A percentile compares a stretch with the other conserved stretches of the same genome.
Conservation (phyloP, 1,140 invertebrate genomes). For the Zaprionus capensis region DNA sequence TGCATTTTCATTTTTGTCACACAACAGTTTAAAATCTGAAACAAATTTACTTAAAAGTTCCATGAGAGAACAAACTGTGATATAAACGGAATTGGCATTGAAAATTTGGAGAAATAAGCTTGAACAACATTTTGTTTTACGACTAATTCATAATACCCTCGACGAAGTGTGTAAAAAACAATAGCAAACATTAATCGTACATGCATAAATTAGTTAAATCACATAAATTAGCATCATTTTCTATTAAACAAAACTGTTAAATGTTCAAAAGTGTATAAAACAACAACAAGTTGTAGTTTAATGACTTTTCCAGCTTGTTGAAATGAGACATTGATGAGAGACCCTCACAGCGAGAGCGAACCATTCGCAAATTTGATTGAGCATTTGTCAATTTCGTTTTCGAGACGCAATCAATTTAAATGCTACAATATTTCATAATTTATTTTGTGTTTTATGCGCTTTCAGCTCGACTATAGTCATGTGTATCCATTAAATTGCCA, state of each 20-base stretch:
- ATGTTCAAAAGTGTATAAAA: constrained; percentile 23
- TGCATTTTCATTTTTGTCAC: constrained; percentile 51
- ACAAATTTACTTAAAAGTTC: background rate
- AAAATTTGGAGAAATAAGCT: constrained; percentile 26
- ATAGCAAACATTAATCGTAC: constrained; percentile 2
- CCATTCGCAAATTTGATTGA: constrained; percentile 48
- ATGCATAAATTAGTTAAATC: constrained; percentile 17
- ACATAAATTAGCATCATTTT: constrained; percentile 59
- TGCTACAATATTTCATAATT: constrained; percentile 44
- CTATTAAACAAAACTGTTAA: constrained; percentile 54
- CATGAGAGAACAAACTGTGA: background rate
- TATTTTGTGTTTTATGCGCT: constrained; percentile 31
- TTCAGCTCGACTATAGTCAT: background rate
- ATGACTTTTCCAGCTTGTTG: constrained; percentile 48
- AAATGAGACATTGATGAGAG: constrained; percentile 28
- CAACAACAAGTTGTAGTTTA: constrained; percentile 41
- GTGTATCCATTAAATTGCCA: constrained; percentile 2
- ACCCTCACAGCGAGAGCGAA: background rate
- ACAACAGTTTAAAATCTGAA: constrained; percentile 11
- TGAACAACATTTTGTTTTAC: background rate
- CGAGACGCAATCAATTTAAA: constrained; percentile 44
- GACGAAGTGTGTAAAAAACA: constrained; percentile 1
- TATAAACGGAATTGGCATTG: constrained; percentile 44
- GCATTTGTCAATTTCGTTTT: constrained; percentile 54
- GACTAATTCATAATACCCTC: background rate